Evolutionary conservation across 1,140 invertebrate genomes (phyloP), one percentile per base, ranked within the genome.

Genomic region (Bombus waltoni): DNA sequence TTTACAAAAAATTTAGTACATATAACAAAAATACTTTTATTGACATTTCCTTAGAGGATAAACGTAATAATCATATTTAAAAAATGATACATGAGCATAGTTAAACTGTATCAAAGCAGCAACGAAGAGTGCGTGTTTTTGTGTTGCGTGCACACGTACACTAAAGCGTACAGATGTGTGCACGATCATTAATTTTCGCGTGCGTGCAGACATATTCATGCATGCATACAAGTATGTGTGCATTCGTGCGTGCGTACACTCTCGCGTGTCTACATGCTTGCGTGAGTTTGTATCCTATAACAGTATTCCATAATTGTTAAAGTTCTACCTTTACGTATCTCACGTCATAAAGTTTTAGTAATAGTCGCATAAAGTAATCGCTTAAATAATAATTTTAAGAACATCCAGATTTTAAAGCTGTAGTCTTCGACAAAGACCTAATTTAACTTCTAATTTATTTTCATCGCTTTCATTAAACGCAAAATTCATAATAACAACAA

Each of bases 271-370:
- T 87, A 73, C 65, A 79, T 87, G 86, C 89, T 89, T 85, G 89
- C 88, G 87, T 91, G 90, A 73, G 80, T 84, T 80, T 81, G 86
- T 88, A 82, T 68, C 71, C 71, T 71, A 75, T 81, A 91, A 89
- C 89, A 91, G 47, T 88, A 65, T 86, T 89, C 78, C 47, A 79
- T 91, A 89, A 53, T 75, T 88, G 77, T 91, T 88, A 89, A 86
- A 35, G 57, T 82, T 91, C 77, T 87, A 86, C 71, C 80, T 84
- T 89, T 73, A 35, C 57, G 53, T 80, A 11, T 62, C 32, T 65
- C 57, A 28, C n/a, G 22, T 44, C 11, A 38, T 40, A 72, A 87
- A 89, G 32, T 68, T 35, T 22, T 22, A 22, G 47, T 8, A 53
- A 0, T 53, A 53, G 47, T 47, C 32, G 28, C 38, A 65, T 9